Base-by-base conservation (phyloP, 2,888 invertebrate genomes). In the Unio delphinus region DNA sequence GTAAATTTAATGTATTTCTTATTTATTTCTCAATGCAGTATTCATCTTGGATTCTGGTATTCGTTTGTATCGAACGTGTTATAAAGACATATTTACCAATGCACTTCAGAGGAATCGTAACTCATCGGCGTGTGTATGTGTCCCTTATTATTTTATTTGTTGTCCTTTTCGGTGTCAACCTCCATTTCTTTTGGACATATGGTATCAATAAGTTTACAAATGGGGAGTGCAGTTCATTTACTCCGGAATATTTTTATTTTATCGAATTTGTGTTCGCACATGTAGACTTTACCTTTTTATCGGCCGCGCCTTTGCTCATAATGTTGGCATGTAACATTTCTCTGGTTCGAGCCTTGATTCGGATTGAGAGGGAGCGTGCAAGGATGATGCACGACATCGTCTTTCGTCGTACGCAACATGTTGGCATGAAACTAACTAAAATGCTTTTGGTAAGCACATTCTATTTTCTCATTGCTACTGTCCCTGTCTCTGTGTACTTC, bases 21-120 rank as follows among this genome's bases (percentile, higher is more conserved):
- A 79, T 79, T 20, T 82, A 82, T 65, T 67, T 74, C 28, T 75
- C 81, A 3, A 79, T 82, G 78, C 80, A 82, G 55, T 72, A 75
- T 18, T 82, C 81, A 3, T 80, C 81, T 0, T 82, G 81, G 81
- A 78, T 80, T 28, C 69, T 82, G 11, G 81, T 80, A 11, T 72
- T 78, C 7, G 80, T 82, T 6, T 67, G 79, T 7, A 30, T 75
- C 0, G 79, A 80, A 64, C 67, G 81, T n/a, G 64, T 78, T 56
- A 64, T 82, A 0, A 81, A 81, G 68, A 79, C 74, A 1, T 73
- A 78, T 56, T 68, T 76, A 59, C 73, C 76, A 26, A 61, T 74
- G 11, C 64, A 62, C 18, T 77, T 73, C 60, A 67, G 69, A n/a
- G 23, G 55, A 6, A 26, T 73, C 15, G 73, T 64, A 34, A 72